Base-by-base conservation (phyloP, 2,888 invertebrate genomes). In the Melanargia galathea region DNA sequence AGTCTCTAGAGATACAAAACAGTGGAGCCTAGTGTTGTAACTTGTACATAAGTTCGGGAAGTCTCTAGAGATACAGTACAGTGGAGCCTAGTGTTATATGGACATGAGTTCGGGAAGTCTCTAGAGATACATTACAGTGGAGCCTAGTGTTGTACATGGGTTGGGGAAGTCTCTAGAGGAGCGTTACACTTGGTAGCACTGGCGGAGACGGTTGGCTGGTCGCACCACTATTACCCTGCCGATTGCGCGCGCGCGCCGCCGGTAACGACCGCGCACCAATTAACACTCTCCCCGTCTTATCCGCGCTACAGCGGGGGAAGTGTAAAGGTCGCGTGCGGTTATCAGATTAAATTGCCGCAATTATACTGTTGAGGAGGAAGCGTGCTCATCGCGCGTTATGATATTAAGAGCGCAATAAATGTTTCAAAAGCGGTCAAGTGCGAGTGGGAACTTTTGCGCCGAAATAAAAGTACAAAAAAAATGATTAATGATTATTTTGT, bases 281-380 rank as follows among this genome's bases (percentile, higher is more conserved):
- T 84, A 84, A 81, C 84, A 84, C 84, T 83, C 81, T 81, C 79
- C 81, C 75, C 69, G 74, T 74, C 76, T 78, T 80, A 75, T 78
- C 81, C 77, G 74, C 70, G 75, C 76, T 74, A 73, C 71, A 74
- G 70, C 73, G 75, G 68, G 82, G 86, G 87, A 85, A 89, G 90
- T 89, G 84, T 87, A 90, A 90, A 90, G 90, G 90, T 90, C 87
- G 82, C 75, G 77, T 69, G 80, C 79, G 79, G 83, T 86, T 58
- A 89, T 88, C 87, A 78, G 84, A 85, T 86, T 83, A 88, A 89
- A 90, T 90, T 87, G 83, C 84, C 74, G 77, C 76, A 79, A 87
- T 88, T 87, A 87, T 80, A n/a, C n/a, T 76, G 75, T 75, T 75
- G 18, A 78, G 75, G 82, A 84, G 86, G 86, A 86, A 85, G 87